Evolutionary conservation across 2,888 invertebrate species (phyloP).

Genomic region (Lumbricus terrestris): DNA sequence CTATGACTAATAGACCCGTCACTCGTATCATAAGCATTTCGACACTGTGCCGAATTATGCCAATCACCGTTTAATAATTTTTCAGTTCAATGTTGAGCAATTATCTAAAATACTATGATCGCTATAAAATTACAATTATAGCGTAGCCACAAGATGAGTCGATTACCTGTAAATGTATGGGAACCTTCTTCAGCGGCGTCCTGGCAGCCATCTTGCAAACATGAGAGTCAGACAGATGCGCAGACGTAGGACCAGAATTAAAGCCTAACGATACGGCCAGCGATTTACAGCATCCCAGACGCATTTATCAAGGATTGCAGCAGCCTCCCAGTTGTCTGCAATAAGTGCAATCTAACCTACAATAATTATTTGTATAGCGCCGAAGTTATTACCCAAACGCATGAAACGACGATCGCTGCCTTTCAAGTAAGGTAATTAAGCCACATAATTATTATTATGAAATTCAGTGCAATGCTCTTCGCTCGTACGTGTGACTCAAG

Average conservation of each 20-base stretch:
- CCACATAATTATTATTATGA: too few species aligned
- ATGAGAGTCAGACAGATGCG: neutral
- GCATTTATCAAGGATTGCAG: neutral
- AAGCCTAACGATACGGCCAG: neutral
- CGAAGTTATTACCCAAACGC: neutral
- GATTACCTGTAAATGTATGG: conserved; percentile 33
- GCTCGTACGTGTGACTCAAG: too few species aligned
- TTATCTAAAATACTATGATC: neutral
- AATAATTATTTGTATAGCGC: neutral
- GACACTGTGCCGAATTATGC: neutral
- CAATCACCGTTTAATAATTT: neutral
- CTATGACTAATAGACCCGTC: neutral
- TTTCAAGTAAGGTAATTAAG: too few species aligned
- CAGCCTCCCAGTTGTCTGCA: neutral
- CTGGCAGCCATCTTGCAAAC: conserved; percentile 28
- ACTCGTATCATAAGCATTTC: neutral
- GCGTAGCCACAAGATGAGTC: neutral
- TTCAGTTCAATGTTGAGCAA: neutral
- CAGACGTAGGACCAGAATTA: neutral
- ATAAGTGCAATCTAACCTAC: neutral
- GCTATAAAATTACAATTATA: neutral
- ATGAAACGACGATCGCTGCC: too few species aligned
- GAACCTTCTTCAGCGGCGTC: conserved; percentile 31
- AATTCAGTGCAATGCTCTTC: too few species aligned
- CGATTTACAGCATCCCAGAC: neutral